These are phyloP conservation scores for Nymphalis io DNA, from an alignment of 1,140 invertebrate genomes.

Conservation along the genomic window DNA sequence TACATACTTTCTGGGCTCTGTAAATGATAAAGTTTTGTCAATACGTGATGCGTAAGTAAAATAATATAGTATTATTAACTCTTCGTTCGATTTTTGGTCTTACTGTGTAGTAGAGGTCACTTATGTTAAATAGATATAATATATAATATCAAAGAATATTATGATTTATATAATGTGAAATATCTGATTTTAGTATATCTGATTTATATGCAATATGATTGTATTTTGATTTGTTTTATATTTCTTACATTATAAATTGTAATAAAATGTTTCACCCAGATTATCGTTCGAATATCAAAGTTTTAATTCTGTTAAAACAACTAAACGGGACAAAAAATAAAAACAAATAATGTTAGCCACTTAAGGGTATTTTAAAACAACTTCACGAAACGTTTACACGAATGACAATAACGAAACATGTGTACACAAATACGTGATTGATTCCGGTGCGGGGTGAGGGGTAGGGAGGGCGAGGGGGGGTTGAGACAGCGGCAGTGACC, in stretches of 20 bases:
- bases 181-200: too few relatives aligned
- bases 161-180: too few relatives aligned
- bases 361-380: conserved; percentile 23
- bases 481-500: conserved; percentile 67
- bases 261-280: too few relatives aligned
- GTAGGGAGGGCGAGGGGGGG: conserved; percentile 36
- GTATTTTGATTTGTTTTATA: too few relatives aligned
- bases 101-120: too few relatives aligned
- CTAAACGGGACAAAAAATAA: conserved; percentile 5
- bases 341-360: conserved; percentile 18
- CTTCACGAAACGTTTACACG: conserved; percentile 32
- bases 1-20: conserved; percentile 50
- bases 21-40: conserved; percentile 50
- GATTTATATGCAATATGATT: too few relatives aligned
- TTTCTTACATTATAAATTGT: too few relatives aligned
- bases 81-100: too few relatives aligned
- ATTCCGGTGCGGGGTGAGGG: conserved; percentile 49
- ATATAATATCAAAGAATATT: too few relatives aligned
- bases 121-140: too few relatives aligned
- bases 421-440: conserved; percentile 64
- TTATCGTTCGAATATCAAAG: background rate
- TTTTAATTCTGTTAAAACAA: background rate
- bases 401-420: conserved; percentile 50
- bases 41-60: conserved; percentile 14
- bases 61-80: background rate